A percentile compares a stretch with the other conserved stretches of the same genome.
phyloP scores from a whole-genome alignment of 2,888 invertebrate genomes.

The Xestia rhomboidea region DNA sequence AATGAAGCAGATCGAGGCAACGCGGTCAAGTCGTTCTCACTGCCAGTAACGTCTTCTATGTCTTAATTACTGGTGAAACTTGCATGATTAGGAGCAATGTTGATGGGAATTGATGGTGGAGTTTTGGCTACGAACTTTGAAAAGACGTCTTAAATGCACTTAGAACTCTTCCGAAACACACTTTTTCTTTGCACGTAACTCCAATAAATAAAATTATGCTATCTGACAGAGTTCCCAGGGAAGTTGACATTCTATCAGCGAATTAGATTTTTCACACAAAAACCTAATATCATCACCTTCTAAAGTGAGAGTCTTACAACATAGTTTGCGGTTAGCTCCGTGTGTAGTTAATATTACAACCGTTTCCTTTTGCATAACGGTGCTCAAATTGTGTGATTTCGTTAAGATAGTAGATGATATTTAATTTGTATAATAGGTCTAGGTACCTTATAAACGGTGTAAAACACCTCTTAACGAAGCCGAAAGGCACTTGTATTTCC shows the following conservation, averaged over 20 bases:
- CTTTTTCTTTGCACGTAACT: too few species aligned
- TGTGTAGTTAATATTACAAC: conserved; percentile 23
- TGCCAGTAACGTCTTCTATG: conserved; percentile 9
- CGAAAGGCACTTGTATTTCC: too few species aligned
- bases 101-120: background rate
- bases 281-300: background rate
- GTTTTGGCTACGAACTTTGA: background rate
- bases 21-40: conserved; percentile 59
- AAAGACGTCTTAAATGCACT: background rate
- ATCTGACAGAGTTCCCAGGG: too few species aligned
- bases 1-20: conserved; percentile 53
- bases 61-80: conserved; percentile 53
- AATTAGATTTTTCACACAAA: background rate
- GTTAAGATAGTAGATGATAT: conserved; percentile 1
- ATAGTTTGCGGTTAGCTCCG: conserved; percentile 37
- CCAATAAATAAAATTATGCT: too few species aligned
- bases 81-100: background rate
- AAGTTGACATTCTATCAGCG: too few species aligned
- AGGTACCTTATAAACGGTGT: background rate
- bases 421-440: background rate
- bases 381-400: conserved; percentile 7
- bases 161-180: too few species aligned
- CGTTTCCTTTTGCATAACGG: conserved; percentile 34
- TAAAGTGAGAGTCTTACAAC: conserved; percentile 40
- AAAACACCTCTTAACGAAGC: too few species aligned